Evolutionary conservation across 1,140 invertebrate species (phyloP).

Genomic region (Danaus melanippus): DNA sequence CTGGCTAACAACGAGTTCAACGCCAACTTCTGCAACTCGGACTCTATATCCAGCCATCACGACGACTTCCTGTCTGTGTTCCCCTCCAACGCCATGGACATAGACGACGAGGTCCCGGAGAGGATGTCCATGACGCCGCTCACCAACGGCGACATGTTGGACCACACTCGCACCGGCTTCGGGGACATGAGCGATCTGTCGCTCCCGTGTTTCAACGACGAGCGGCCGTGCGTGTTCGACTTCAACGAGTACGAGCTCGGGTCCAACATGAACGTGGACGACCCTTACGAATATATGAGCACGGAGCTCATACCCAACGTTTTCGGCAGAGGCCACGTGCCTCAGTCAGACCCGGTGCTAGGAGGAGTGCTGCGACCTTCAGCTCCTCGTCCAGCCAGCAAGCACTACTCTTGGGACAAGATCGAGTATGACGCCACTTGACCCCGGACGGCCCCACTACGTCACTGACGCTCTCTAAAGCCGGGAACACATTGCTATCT

Average conservation of each 20-base stretch:
- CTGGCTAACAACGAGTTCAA: slow-evolving; percentile 49
- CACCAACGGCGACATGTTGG: slow-evolving; percentile 57
- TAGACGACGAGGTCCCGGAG: slow-evolving; percentile 47
- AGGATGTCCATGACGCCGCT: slow-evolving; percentile 59
- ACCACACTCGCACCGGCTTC: slow-evolving; percentile 50
- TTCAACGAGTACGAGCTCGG: slow-evolving; percentile 60
- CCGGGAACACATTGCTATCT: too few species aligned
- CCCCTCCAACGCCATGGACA: slow-evolving; percentile 49
- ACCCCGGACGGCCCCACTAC: slow-evolving; percentile 32
- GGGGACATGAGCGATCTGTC: slow-evolving; percentile 61
- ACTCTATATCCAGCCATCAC: slow-evolving; percentile 38
- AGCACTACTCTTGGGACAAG: slow-evolving; percentile 67
- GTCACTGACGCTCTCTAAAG: slow-evolving; percentile 27
- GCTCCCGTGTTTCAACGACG: slow-evolving; percentile 51
- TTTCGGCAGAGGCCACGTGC: slow-evolving; percentile 55
- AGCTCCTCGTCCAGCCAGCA: slow-evolving; percentile 48
- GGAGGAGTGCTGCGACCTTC: slow-evolving; percentile 54
- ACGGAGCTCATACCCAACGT: slow-evolving; percentile 58
- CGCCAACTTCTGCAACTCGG: slow-evolving; percentile 38
- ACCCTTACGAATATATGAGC: slow-evolving; percentile 55
- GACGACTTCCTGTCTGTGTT: slow-evolving; percentile 55
- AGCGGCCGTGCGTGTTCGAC: slow-evolving; percentile 53
- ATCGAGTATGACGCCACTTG: slow-evolving; percentile 67
- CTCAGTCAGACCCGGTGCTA: slow-evolving; percentile 65
- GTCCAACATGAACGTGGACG: slow-evolving; percentile 49